Conservation (phyloP, 2,113 vertebrate species). For the Turnix velox region DNA sequence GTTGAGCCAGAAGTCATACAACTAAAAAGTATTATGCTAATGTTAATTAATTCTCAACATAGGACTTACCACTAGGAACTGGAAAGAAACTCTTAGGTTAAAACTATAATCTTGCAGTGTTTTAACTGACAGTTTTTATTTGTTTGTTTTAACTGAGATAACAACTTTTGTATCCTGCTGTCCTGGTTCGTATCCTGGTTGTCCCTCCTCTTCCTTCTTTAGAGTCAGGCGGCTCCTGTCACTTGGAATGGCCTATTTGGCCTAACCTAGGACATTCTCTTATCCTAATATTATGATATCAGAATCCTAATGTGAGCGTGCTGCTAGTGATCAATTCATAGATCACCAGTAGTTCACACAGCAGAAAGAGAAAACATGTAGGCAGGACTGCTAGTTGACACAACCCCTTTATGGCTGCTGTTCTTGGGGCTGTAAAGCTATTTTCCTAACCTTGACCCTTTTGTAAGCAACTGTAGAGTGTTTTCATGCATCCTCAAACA, state of each 20-base stretch:
- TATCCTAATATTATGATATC: too few species aligned
- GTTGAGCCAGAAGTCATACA: neutral
- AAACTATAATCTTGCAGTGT: neutral
- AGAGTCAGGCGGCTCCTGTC: too few species aligned
- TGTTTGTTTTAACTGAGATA: neutral
- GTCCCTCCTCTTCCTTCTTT: too few species aligned
- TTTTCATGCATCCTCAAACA: conserved; percentile 22
- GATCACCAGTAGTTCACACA: neutral
- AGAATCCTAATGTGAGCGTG: neutral
- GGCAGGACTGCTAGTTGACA: neutral
- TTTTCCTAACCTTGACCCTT: conserved; percentile 43
- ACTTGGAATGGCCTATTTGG: too few species aligned
- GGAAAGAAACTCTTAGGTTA: neutral
- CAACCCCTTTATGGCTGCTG: conserved; percentile 5
- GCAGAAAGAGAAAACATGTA: neutral
- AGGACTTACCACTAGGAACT: neutral
- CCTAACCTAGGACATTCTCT: too few species aligned
- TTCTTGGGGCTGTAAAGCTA: neutral
- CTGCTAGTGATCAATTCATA: neutral
- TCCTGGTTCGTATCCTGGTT: too few species aligned
- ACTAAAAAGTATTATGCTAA: neutral
- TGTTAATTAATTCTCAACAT: neutral
- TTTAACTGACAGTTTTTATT: neutral
- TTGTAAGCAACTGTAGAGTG: conserved; percentile 20
- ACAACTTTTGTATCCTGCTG: neutral